Evolutionary conservation across 2,888 invertebrate species (phyloP), one percentile per base, ranked within the genome.

Genomic region (Leucozona laternaria): DNA sequence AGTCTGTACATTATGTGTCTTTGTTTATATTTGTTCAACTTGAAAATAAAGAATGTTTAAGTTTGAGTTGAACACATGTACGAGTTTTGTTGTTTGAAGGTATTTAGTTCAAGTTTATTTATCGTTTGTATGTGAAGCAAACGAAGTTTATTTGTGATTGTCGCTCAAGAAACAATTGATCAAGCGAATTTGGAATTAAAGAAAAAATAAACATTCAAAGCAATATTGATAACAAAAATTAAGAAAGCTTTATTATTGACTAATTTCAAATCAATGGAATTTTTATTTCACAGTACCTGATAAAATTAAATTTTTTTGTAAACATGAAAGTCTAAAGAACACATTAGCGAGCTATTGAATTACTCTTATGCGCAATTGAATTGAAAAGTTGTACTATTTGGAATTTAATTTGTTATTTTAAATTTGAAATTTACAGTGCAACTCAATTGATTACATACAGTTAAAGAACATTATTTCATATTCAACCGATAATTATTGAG

Each of bases 11-110:
- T n/a, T n/a, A 2, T 31, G 2, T 37, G 10, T n/a, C 17, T 57
- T 57, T 31, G 31, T 31, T 55, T 31, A 57, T 57, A 10, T 57
- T 57, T 55, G 28, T 55, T 57, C 17, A 57, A 7, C 31, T 57
- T 55, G n/a, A 28, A 55, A 55, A 55, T 10, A 28, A 28, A n/a
- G 2, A n/a, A 55, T 28, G 55, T 55, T 55, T 57, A 31, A 31
- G 55, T n/a, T 57, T 57, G 11, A 17, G 2, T 31, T 55, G 31
- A 15, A 28, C 4, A 8, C 8, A 4, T 15, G 7, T 53, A 53
- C 53, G 31, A n/a, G 4, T 55, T 55, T 55, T 28, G 2, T 53
- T 31, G 4, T 28, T 55, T 55, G 11, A 31, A 57, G 31, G 4
- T 31, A 31, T 31, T 57, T 57, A 31, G 17, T 31, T 57, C 31